Evolutionary conservation across 2,888 invertebrate genomes (phyloP), one percentile per base, ranked within the genome.

Genomic region (Neoitamus cyanurus): DNA sequence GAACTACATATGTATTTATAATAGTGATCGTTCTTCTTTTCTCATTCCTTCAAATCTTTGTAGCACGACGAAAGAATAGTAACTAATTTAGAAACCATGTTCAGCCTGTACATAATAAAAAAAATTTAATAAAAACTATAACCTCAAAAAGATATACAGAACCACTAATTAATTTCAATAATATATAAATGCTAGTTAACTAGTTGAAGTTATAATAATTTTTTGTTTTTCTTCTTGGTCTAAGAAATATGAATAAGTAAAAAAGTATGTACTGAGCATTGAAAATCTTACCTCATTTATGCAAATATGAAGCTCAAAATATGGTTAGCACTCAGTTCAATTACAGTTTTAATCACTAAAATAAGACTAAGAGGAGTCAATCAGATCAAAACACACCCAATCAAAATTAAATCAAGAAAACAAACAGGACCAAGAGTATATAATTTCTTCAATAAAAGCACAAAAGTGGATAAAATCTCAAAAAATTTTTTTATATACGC

Each of bases 401-500:
- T 73, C 34, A 37, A 30, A 70, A 70, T 31, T 31, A 70, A 28
- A 70, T 6, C 70, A 30, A 70, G 15, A 75, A 75, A 15, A 20
- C 5, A 75, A 75, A 42, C 25, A 75, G 37, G 25, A 75, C 37
- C 37, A 75, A 75, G 25, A 75, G 34, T 75, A n/a, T 75, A 75
- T 36, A 75, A 46, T 28, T 77, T 77, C 9, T 20, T 20, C 25
- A 25, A 25, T 25, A 58, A 58, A 82, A 30, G 13, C 34, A 82
- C 15, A 58, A 34, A 82, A 34, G 25, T 37, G 58, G 31, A 31
- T 46, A 36, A 82, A 82, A 9, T 69, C 68, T 37, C 42, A 82
- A 28, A 78, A 25, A 36, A 9, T 30, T 68, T 13, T 36, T 82
- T 82, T 69, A 36, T 58, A 69, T 69, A 58, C n/a, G 58, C 58